These are phyloP conservation scores for Apis laboriosa DNA, from an alignment of 1,140 invertebrate species.

Conservation along the genomic window DNA sequence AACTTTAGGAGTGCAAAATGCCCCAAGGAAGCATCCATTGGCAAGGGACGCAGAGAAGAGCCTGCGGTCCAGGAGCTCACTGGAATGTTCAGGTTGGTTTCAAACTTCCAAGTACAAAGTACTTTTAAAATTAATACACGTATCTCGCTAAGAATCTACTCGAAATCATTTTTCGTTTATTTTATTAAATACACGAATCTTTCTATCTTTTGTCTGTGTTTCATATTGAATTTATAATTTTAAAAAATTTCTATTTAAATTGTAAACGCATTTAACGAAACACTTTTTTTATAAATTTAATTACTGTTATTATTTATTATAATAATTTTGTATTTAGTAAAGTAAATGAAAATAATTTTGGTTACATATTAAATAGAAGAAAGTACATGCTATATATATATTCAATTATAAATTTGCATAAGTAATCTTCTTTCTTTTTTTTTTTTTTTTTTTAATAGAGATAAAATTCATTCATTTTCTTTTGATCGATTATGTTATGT, in stretches of 20 bases:
- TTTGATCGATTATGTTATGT: not conserved
- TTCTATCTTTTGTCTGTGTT: not conserved
- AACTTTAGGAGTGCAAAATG: constrained; percentile 73
- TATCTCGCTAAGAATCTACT: not conserved
- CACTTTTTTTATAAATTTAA: too few species aligned
- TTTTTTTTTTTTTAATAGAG: not conserved
- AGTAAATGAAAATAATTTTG: not conserved
- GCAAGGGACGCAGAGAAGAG: constrained; percentile 79
- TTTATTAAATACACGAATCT: not conserved
- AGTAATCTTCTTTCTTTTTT: not conserved
- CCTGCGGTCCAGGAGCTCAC: constrained; percentile 77
- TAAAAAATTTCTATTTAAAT: not conserved
- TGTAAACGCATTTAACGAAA: too few species aligned
- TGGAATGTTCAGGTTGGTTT: constrained; percentile 79
- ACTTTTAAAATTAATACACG: not conserved
- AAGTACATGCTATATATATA: not conserved
- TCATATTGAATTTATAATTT: not conserved
- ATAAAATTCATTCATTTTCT: not conserved
- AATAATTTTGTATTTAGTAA: not conserved
- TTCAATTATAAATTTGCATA: not conserved
- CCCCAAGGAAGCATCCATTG: constrained; percentile 78
- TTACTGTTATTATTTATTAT: too few species aligned
- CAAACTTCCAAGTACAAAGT: not conserved
- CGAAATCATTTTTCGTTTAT: not conserved
- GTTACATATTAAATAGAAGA: not conserved